phyloP scores from a whole-genome alignment of 1,140 invertebrate genomes.

The Halesus radiatus region DNA sequence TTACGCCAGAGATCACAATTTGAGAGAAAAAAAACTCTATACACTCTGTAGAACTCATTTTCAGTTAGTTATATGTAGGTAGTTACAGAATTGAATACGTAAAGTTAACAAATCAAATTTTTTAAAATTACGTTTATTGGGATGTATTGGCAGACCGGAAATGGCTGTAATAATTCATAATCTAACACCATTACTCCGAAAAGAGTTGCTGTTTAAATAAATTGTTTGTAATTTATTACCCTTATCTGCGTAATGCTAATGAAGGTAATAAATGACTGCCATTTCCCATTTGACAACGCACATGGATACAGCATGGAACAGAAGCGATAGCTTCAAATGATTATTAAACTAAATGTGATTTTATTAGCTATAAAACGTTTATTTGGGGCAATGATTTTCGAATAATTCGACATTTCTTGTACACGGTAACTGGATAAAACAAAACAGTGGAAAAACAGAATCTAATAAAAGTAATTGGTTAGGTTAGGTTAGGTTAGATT shows the following conservation, averaged over 20 bases:
- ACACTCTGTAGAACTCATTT: no score
- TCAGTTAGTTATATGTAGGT: no score
- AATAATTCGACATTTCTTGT: not conserved
- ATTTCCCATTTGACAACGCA: constrained; percentile 4
- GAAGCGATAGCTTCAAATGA: not conserved
- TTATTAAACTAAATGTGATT: constrained; percentile 24
- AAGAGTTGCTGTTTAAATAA: constrained; percentile 34
- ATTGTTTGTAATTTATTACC: constrained; percentile 21
- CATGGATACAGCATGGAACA: not conserved
- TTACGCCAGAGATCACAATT: no score
- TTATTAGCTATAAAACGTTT: not conserved
- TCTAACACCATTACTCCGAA: not conserved
- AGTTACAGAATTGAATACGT: not conserved
- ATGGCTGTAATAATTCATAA: constrained; percentile 14
- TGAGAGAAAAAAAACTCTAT: no score
- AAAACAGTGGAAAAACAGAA: no score
- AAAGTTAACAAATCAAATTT: not conserved
- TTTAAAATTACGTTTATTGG: no score
- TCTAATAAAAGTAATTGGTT: no score
- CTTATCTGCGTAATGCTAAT: constrained; percentile 21
- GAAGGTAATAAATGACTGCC: constrained; percentile 11
- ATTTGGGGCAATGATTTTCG: not conserved
- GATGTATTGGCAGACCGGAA: not conserved
- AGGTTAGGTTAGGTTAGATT: no score
- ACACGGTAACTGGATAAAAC: not conserved